Conservation (phyloP, 2,113 vertebrate species). For the Athene noctua region DNA sequence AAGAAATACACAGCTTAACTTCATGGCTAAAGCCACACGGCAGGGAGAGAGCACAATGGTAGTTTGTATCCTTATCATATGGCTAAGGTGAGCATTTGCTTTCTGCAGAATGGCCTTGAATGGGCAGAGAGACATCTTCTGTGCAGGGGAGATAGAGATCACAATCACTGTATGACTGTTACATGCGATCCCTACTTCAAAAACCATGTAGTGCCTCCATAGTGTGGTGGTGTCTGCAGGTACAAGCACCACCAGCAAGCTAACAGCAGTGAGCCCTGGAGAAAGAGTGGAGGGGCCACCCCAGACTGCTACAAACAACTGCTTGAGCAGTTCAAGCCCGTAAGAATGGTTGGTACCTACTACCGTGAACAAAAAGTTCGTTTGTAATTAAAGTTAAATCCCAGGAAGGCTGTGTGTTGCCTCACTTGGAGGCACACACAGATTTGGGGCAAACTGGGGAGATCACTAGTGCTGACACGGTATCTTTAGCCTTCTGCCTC, state of each 20-base stretch:
- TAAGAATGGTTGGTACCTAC: neutral
- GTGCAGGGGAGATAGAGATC: neutral
- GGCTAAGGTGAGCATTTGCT: neutral
- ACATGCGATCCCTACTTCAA: neutral
- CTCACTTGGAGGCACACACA: rapidly evolving
- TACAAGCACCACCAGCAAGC: neutral
- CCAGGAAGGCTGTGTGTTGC: neutral
- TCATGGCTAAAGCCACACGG: neutral
- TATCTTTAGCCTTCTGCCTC: neutral
- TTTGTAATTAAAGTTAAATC: neutral
- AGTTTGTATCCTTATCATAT: neutral
- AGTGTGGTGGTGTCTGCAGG: neutral
- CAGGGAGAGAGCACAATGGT: neutral
- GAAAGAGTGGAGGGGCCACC: neutral
- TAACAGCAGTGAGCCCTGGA: neutral
- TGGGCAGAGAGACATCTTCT: neutral
- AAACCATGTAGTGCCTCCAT: neutral
- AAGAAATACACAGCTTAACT: neutral
- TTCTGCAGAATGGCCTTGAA: neutral
- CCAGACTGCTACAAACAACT: neutral
- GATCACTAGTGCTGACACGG: neutral
- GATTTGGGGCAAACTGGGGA: neutral
- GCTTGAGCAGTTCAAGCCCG: rapidly evolving
- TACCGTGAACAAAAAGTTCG: neutral
- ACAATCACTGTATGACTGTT: neutral